Conservation (phyloP, 2,113 vertebrate genomes). For the Clarias gariepinus region DNA sequence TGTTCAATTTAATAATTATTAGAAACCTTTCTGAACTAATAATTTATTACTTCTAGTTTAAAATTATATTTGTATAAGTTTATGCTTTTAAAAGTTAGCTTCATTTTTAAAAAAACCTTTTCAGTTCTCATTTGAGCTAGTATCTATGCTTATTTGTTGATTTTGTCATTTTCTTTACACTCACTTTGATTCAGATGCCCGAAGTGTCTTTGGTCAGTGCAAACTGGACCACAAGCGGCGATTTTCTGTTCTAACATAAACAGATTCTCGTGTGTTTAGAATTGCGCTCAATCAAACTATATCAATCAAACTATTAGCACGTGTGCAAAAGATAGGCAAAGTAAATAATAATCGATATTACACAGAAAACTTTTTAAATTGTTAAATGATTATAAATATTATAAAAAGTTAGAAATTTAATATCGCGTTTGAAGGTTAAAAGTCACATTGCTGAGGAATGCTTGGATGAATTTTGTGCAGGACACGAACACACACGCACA, state of each 20-base stretch:
- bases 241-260: not conserved
- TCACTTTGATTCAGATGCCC: not conserved
- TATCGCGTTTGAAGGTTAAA: not conserved
- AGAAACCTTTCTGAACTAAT: not conserved
- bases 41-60: not conserved
- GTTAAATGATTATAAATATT: not conserved
- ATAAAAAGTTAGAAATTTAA: not conserved
- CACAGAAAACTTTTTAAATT: not conserved
- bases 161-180: not conserved
- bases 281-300: not conserved
- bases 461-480: not conserved
- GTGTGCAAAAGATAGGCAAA: not conserved
- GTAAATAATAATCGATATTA: not conserved
- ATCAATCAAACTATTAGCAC: not conserved
- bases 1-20: not conserved
- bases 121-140: not conserved
- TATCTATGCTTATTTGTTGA: not conserved
- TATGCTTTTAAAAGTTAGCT: not conserved
- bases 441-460: not conserved
- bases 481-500: slow-evolving; percentile 37
- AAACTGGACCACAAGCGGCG: not conserved
- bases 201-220: not conserved
- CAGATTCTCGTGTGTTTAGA: not conserved
- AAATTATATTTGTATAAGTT: not conserved
- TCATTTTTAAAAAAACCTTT: not conserved